Percentiles rank a stretch among this genome's conserved stretches.
Conservation (phyloP, 2,113 vertebrate genomes). For the Lucifuga dentata region DNA sequence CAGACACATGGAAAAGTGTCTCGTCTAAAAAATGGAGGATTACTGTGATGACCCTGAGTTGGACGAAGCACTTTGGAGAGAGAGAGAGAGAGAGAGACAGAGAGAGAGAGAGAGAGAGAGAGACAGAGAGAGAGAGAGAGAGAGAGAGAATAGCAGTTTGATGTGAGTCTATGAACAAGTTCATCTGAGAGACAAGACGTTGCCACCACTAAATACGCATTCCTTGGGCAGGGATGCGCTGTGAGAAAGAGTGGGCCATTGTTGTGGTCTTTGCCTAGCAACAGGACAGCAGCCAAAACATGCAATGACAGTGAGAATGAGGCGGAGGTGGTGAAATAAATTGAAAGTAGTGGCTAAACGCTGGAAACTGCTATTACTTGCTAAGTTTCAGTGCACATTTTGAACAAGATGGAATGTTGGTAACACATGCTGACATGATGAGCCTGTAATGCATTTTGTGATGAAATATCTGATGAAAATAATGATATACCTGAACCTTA, state of each 20-base stretch:
- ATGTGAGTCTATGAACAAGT: conserved; percentile 50
- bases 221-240: conserved; percentile 61
- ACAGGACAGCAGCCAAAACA: conserved; percentile 72
- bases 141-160: conserved; percentile 3
- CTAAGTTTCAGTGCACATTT: not conserved
- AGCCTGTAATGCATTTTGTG: no score
- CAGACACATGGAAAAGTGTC: conserved; percentile 32
- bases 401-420: not conserved
- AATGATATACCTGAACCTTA: no score
- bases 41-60: conserved; percentile 44
- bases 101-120: not conserved
- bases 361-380: conserved; percentile 1
- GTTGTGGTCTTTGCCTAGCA: conserved; percentile 74
- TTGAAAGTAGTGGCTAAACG: conserved; percentile 31
- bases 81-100: no score
- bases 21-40: conserved; percentile 29
- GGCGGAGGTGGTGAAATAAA: conserved; percentile 34
- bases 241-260: conserved; percentile 72
- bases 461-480: no score
- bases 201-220: conserved; percentile 74
- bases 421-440: no score
- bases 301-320: conserved; percentile 61
- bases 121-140: conserved; percentile 3
- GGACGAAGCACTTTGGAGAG: conserved; percentile 10
- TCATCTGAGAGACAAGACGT: conserved; percentile 55